phyloP scores from a whole-genome alignment of 2,888 invertebrate species.

The Caenorhabditis uteleia region DNA sequence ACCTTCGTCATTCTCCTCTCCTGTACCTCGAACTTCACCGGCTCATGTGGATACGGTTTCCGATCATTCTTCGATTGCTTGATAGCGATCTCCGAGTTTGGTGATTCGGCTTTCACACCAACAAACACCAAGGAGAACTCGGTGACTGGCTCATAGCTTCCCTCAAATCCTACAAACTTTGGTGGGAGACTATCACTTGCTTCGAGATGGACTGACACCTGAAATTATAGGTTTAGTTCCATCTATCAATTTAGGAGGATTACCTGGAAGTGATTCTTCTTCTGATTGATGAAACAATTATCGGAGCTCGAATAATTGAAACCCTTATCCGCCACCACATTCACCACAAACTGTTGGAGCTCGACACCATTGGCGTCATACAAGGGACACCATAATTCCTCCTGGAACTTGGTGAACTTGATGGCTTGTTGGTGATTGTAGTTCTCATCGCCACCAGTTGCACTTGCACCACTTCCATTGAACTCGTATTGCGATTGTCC shows the following conservation, averaged over 20 bases:
- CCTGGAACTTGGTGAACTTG: slow-evolving; percentile 62
- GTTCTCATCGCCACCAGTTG: slow-evolving; percentile 26
- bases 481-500: too few relatives aligned
- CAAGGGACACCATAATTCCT: slow-evolving; percentile 61
- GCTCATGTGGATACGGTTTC: slow-evolving; percentile 78
- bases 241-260: too few relatives aligned
- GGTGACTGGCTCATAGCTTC: slow-evolving; percentile 85
- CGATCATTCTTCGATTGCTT: slow-evolving; percentile 98
- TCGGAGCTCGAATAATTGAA: slow-evolving; percentile 97
- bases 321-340: slow-evolving; percentile 97
- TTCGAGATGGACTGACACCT: slow-evolving; percentile 69
- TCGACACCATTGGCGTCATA: slow-evolving; percentile 55
- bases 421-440: slow-evolving; percentile 40
- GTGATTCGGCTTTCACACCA: slow-evolving; percentile 93
- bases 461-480: too few relatives aligned
- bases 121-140: slow-evolving; percentile 93
- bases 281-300: slow-evolving; percentile 97
- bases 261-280: slow-evolving; percentile 95
- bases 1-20: slow-evolving; percentile 85
- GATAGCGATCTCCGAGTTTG: slow-evolving; percentile 91
- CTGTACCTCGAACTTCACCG: slow-evolving; percentile 55
- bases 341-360: slow-evolving; percentile 70
- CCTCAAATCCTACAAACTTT: slow-evolving; percentile 70
- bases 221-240: slow-evolving; percentile 2
- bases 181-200: slow-evolving; percentile 70